Conservation (phyloP, 2,797 vertebrate genomes). For the Protosalanx chinensis region DNA sequence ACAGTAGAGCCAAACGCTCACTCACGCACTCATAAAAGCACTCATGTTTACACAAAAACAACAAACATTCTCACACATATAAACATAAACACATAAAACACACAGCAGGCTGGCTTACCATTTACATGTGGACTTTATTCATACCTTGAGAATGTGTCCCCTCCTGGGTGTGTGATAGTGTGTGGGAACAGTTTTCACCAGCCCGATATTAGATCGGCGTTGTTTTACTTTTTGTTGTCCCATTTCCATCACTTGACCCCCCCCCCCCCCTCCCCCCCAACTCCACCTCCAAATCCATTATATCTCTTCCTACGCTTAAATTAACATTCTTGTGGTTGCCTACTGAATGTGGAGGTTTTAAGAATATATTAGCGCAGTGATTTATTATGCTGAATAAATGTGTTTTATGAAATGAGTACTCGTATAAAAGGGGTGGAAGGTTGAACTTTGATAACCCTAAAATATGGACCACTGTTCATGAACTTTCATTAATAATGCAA, state of each 20-base stretch:
- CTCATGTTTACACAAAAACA: neutral
- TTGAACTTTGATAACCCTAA: neutral
- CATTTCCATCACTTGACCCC: constrained; percentile 15
- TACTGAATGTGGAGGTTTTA: constrained; percentile 9
- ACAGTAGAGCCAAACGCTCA: neutral
- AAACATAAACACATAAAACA: neutral
- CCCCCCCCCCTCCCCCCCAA: neutral
- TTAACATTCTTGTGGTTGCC: constrained; percentile 16
- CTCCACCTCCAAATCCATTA: no score
- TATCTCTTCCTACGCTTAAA: constrained; percentile 26
- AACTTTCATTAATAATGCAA: neutral
- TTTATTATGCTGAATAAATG: constrained; percentile 15
- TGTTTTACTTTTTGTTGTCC: constrained; percentile 41
- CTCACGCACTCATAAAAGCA: neutral
- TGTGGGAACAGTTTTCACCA: neutral
- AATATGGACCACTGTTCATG: neutral
- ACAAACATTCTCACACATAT: no score
- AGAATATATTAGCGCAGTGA: constrained; percentile 21
- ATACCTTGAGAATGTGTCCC: neutral
- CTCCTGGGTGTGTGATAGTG: neutral
- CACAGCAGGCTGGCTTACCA: neutral
- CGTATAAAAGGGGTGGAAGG: neutral
- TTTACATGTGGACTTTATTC: neutral
- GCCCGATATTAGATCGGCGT: constrained; percentile 15
- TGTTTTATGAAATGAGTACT: neutral